Evolutionary conservation across 2,888 invertebrate species (phyloP).

Genomic region (Brachylomia viminalis): DNA sequence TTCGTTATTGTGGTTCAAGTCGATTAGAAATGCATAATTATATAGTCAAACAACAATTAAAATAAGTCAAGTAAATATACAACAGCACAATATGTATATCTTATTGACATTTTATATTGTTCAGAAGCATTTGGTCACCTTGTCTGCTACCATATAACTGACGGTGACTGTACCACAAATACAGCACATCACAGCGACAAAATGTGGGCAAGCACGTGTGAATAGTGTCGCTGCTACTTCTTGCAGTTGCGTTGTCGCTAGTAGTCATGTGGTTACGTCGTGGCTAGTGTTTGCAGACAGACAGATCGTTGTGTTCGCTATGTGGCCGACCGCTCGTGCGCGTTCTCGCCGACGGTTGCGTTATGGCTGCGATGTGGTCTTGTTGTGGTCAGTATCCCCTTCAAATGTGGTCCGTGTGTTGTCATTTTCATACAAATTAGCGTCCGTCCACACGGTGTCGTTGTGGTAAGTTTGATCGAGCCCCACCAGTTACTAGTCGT

Average conservation of each 20-base stretch:
- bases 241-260: background rate
- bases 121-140: too few species aligned
- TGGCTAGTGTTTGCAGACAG: background rate
- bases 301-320: background rate
- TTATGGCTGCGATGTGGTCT: background rate
- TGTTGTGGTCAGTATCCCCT: background rate
- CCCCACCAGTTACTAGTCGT: background rate
- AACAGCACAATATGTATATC: too few species aligned
- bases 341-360: background rate
- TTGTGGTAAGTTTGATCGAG: background rate
- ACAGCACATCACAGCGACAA: background rate
- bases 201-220: background rate
- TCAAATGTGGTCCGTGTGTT: background rate
- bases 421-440: background rate
- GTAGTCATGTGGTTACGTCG: background rate
- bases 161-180: too few species aligned
- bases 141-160: too few species aligned
- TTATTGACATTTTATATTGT: too few species aligned
- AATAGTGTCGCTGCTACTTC: background rate
- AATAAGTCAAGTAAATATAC: too few species aligned
- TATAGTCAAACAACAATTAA: too few species aligned
- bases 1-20: too few species aligned
- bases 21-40: too few species aligned
- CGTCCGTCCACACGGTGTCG: background rate
- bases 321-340: background rate